phyloP scores from a whole-genome alignment of 1,140 invertebrate species.

The Tetragonula clypearis region DNA sequence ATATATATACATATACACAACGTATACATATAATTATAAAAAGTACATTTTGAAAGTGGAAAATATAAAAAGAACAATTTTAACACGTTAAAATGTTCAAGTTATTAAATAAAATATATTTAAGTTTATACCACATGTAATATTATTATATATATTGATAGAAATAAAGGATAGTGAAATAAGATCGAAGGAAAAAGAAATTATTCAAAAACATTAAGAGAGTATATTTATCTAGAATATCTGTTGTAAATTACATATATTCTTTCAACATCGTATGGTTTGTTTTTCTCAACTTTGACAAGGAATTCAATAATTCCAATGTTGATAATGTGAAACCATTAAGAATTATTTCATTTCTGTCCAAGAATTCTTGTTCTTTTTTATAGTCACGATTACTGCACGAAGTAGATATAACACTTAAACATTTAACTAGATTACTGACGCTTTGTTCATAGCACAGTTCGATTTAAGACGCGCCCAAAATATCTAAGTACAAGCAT shows the following conservation, averaged over 20 bases:
- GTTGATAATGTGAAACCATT: conserved; percentile 8
- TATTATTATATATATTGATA: background rate
- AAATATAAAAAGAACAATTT: background rate
- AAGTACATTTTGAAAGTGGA: background rate
- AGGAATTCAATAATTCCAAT: conserved; percentile 22
- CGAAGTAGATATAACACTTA: conserved; percentile 37
- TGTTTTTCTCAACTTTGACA: background rate
- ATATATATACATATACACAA: too few species aligned
- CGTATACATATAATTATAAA: too few species aligned
- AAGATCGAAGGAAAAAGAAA: background rate
- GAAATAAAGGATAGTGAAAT: background rate
- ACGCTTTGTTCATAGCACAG: conserved; percentile 24
- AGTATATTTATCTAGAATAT: conserved; percentile 11
- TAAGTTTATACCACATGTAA: background rate
- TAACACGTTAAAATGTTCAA: background rate
- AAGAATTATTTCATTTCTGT: conserved; percentile 27
- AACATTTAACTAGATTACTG: conserved; percentile 44
- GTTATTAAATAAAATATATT: background rate
- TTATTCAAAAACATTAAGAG: conserved; percentile 1
- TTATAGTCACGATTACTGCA: conserved; percentile 10
- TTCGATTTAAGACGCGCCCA: conserved; percentile 23
- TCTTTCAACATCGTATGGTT: conserved; percentile 5
- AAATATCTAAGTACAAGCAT: conserved; percentile 43
- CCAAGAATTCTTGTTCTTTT: background rate
- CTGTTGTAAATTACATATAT: conserved; percentile 13